Evolutionary conservation across 2,888 invertebrate genomes (phyloP), one percentile per base, ranked within the genome.

Genomic region (Metacarcinus magister): DNA sequence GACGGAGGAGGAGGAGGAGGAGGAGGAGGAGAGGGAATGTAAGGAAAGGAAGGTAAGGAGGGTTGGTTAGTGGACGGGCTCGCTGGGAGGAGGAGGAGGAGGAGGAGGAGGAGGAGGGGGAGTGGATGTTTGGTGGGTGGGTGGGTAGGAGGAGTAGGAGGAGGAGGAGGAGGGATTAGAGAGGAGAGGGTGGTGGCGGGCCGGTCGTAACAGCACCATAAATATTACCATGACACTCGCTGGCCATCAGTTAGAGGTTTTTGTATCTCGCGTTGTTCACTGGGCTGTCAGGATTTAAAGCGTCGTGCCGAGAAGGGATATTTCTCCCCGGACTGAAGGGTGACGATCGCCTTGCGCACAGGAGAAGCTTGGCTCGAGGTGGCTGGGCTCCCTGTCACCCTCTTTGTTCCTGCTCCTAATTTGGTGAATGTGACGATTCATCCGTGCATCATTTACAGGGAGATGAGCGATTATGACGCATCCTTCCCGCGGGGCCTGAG

Each of bases 381-480:
- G 44, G 23, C 43, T 16, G 75, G 43, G 43, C 16, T 10, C 67
- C n/a, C 28, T 32, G 75, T 44, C 54, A 46, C 94, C 90, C 19
- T 90, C 89, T 94, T 94, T 54, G 94, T 54, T 90, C 46, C 28
- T 94, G 54, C 19, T 23, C 60, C 48, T 90, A 94, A 89, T 89
- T 94, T 89, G 46, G 89, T 54, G 94, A 94, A 94, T 90, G 48
- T 90, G 94, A 54, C 94, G 94, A 94, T 90, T 94, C 94, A 94
- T 94, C 94, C 94, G 60, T 89, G 90, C 94, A 54, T 90, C 94
- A 94, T 94, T 94, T 94, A 94, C 89, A 48, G n/a, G 89, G 94
- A 48, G 94, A 94, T 94, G 94, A 94, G 82, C 94, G 94, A 94
- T 94, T 94, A 94, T 54, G 54, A 90, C 19, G 90, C 54, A 54